Base-by-base conservation (phyloP, 37 sponge, comb jelly and placozoan species). In the Dysidea cf. avara region DNA sequence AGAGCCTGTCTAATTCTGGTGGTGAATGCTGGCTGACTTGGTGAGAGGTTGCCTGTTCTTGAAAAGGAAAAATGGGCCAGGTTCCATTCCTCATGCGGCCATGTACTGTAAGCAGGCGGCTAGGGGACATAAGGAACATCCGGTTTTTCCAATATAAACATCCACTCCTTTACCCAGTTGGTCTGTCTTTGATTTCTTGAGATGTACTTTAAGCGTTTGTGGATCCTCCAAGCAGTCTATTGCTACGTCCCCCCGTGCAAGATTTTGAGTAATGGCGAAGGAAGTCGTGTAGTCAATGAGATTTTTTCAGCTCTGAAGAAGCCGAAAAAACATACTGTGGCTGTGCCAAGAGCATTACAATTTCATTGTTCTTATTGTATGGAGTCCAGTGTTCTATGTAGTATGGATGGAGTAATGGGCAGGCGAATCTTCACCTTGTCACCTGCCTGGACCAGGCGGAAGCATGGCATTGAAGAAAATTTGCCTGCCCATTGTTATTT, bases 111-210 rank as follows among this genome's bases (percentile, higher is more conserved):
- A 20, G 20, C 36, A 20, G 3, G 72, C 71, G 3, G 64, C 39
- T 39, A 70, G 71, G n/a, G 81, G 81, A 29, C 81, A 80, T 3
- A 80, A 39, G n/a, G 11, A 16, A 54, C 54, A 47, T 2, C 40
- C 64, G 14, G 81, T 71, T 2, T 63, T n/a, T 13, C 72, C 72
- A 5, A 80, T 13, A 18, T 54, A 53, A 2, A 80, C 56, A 32
- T 63, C 64, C 6, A 53, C 81, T 3, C 81, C 81, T 52, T 33
- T 61, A 7, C 81, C 72, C 20, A 71, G 33, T 46, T 80, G 81
- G 31, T 80, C 81, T 33, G 39, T 36, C 36, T 78, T 78, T 30
- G 79, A 78, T 32, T 18, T 26, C 51, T 68, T 78, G 14, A 78
- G 50, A 11, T 68, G 48, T 4, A 78, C 35, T 32, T 39, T 28